Percentiles rank a stretch among this genome's conserved stretches.
These are phyloP conservation scores for Chionomys nivalis DNA, from an alignment of 2,113 vertebrate genomes.

Conservation along the genomic window DNA sequence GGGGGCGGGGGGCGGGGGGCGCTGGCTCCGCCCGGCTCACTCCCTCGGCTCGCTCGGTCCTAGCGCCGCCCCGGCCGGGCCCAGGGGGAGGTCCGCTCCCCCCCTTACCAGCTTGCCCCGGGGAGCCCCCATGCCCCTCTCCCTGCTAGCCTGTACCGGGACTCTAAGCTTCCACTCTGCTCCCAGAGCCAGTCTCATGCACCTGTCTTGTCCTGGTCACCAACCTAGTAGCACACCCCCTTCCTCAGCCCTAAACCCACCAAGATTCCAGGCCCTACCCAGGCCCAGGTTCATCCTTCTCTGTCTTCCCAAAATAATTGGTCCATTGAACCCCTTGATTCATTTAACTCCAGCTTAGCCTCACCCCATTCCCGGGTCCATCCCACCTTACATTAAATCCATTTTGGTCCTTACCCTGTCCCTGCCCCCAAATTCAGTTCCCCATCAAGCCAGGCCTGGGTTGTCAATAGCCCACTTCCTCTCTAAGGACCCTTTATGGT, in stretches of 20 bases:
- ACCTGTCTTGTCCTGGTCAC: background rate
- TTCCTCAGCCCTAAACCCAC: background rate
- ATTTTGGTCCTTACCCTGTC: background rate
- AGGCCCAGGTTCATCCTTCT: background rate
- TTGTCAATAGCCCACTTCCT: background rate
- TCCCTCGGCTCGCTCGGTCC: conserved; percentile 79
- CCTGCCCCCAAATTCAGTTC: background rate
- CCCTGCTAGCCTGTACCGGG: background rate
- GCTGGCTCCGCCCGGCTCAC: conserved; percentile 81
- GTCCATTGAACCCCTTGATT: background rate
- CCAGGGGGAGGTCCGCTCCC: conserved; percentile 65
- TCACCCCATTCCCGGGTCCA: background rate
- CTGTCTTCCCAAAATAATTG: background rate
- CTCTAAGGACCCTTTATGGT: background rate
- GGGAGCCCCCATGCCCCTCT: conserved; percentile 46
- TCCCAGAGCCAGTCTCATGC: background rate
- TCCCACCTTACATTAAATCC: background rate
- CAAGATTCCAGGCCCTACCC: background rate
- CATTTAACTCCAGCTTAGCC: background rate
- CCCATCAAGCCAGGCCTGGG: background rate
- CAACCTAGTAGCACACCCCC: background rate
- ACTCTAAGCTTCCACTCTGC: fast-evolving
- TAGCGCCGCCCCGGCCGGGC: conserved; percentile 77
- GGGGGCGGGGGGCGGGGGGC: conserved; percentile 81
- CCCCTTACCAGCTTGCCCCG: conserved; percentile 72